Base-by-base conservation (phyloP, 2,113 vertebrate genomes). In the Penelope pileata region DNA sequence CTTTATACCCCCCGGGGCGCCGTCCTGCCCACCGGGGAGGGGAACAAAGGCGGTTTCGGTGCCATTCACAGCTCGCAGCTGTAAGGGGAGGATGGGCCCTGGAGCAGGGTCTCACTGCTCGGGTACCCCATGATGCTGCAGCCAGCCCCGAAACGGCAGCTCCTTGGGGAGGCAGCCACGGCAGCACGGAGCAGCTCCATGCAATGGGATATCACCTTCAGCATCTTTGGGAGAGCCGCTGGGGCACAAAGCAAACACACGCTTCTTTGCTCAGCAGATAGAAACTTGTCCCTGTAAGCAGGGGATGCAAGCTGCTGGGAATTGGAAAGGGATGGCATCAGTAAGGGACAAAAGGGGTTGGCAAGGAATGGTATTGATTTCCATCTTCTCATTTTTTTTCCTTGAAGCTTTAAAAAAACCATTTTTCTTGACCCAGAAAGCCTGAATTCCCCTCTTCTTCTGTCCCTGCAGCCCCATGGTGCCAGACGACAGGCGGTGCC, bases 1-100 rank as follows among this genome's bases (percentile, higher is more conserved):
- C 69, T 79, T 51, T 96, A 93, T 47, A 85, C 82, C 62, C 75
- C 6, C 16, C 38, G 8, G 79, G 48, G 50, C 26, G 1, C 27
- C 8, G 64, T 68, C 82, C 79, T 45, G n/a, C 83, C 59, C 62
- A 78, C 89, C 18, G 47, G 79, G 14, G 86, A 80, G 83, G 83
- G 67, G 88, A 91, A 94, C 86, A 94, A 94, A 94, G 86, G 93
- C 75, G 8, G 72, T 83, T 83, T 93, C 79, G 82, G 83, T 72
- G 94, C 78, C 88, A 76, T 82, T 96, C 94, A 54, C 92, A 72
- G 90, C 62, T 43, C 62, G 6, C 60, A 63, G 26, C 60, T 38
- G 34, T 30, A 4, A 27, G 40, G 62, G 62, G 38, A 40, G 60
- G 58, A 62, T 18, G 58, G 58, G 24, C 34, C 58, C 34, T 34